Percentiles rank a stretch among this genome's conserved stretches.
These are phyloP conservation scores for Hyles lineata DNA, from an alignment of 2,888 invertebrate genomes.

Conservation along the genomic window DNA sequence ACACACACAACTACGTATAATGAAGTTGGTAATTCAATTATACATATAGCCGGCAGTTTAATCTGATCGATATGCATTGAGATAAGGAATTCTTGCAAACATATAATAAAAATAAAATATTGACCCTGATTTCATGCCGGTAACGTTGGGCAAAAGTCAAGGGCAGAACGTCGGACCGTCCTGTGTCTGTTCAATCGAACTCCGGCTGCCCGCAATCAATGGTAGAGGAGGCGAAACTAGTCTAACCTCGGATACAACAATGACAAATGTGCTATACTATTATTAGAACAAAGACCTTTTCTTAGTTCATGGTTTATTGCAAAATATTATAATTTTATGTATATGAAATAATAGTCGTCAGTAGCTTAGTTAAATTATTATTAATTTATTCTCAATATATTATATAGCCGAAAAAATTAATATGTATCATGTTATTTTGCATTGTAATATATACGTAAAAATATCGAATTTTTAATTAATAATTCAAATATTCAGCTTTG, in stretches of 20 bases:
- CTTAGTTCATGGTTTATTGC: too few relatives aligned
- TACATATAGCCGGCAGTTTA: neutral
- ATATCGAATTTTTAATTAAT: too few relatives aligned
- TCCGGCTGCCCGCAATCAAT: conserved; percentile 36
- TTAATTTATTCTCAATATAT: too few relatives aligned
- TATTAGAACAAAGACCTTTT: neutral
- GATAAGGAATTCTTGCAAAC: conserved; percentile 23
- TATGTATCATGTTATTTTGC: too few relatives aligned
- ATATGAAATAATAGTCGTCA: too few relatives aligned
- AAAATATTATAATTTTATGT: too few relatives aligned
- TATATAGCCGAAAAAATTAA: too few relatives aligned
- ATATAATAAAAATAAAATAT: conserved; percentile 16
- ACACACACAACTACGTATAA: too few relatives aligned
- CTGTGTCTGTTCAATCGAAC: conserved; percentile 37
- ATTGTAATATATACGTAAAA: too few relatives aligned
- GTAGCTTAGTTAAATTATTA: too few relatives aligned
- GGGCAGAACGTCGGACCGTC: conserved; percentile 48
- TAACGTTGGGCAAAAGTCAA: conserved; percentile 60
- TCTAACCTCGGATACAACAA: conserved; percentile 37
- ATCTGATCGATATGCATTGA: conserved; percentile 13
- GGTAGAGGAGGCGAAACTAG: conserved; percentile 28
- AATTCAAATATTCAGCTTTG: too few relatives aligned
- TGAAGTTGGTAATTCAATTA: conserved; percentile 3
- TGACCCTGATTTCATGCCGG: conserved; percentile 48
- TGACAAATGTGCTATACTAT: too few relatives aligned